These are phyloP conservation scores for Pantelozetes paolii DNA, from an alignment of 2,888 invertebrate genomes.

Conservation along the genomic window DNA sequence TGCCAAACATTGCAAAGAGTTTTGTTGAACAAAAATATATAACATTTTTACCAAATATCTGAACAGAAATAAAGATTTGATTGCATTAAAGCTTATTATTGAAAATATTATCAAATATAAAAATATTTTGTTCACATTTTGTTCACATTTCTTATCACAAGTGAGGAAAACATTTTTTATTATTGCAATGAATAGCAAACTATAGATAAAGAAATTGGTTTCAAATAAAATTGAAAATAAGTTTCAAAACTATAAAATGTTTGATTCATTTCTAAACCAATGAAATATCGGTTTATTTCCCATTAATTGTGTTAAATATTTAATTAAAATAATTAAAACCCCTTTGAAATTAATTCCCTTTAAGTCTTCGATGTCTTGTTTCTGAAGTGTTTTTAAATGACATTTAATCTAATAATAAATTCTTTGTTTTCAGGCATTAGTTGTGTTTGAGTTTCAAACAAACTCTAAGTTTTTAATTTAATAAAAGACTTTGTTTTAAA, in stretches of 20 bases:
- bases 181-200: background rate
- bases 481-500: background rate
- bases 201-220: background rate
- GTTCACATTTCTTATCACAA: background rate
- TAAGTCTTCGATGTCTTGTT: background rate
- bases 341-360: slow-evolving; percentile 1
- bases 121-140: background rate
- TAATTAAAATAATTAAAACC: background rate
- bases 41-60: background rate
- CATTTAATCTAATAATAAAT: slow-evolving; percentile 14
- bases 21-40: background rate
- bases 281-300: background rate
- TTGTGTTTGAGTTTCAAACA: too few species aligned
- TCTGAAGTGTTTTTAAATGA: background rate
- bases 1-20: background rate
- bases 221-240: background rate
- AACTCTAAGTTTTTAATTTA: background rate
- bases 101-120: background rate
- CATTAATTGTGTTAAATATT: background rate
- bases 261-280: background rate
- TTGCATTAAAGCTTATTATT: slow-evolving; percentile 12
- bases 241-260: background rate
- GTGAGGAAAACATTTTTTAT: background rate
- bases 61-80: background rate
- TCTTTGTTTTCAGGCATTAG: slow-evolving; percentile 7